Percentiles rank a stretch among this genome's conserved stretches.
phyloP scores from a whole-genome alignment of 2,888 invertebrate species.

The Trimorus sp. region DNA sequence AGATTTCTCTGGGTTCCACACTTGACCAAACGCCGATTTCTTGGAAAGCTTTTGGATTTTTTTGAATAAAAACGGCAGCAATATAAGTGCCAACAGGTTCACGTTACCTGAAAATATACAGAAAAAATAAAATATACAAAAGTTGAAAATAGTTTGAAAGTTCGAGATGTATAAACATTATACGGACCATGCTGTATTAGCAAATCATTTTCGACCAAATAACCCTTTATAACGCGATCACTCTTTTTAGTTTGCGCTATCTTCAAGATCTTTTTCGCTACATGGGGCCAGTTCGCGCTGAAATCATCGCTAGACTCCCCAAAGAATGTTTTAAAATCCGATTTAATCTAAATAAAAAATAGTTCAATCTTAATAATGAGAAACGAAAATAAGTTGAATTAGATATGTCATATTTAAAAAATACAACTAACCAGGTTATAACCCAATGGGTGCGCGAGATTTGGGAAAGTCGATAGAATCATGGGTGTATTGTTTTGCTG shows the following conservation, averaged over 20 bases:
- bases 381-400: too few species aligned
- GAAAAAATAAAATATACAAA: not conserved
- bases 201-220: not conserved
- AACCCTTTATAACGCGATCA: not conserved
- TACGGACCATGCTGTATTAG: not conserved
- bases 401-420: too few species aligned
- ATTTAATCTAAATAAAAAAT: slow-evolving; percentile 2
- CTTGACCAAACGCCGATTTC: slow-evolving; percentile 31
- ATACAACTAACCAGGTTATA: too few species aligned
- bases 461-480: too few species aligned
- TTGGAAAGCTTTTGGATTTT: slow-evolving; percentile 33
- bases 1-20: slow-evolving; percentile 28
- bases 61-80: slow-evolving; percentile 29
- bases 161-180: too few species aligned
- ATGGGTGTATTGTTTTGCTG: too few species aligned
- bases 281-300: not conserved
- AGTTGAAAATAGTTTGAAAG: too few species aligned
- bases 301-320: not conserved
- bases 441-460: too few species aligned
- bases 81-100: slow-evolving; percentile 6
- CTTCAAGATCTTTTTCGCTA: slow-evolving; percentile 2
- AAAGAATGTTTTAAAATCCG: slow-evolving; percentile 10
- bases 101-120: not conserved
- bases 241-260: not conserved
- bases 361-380: too few species aligned